Evolutionary conservation across 2,888 invertebrate species (phyloP).

Genomic region (Odontomyia ornata): DNA sequence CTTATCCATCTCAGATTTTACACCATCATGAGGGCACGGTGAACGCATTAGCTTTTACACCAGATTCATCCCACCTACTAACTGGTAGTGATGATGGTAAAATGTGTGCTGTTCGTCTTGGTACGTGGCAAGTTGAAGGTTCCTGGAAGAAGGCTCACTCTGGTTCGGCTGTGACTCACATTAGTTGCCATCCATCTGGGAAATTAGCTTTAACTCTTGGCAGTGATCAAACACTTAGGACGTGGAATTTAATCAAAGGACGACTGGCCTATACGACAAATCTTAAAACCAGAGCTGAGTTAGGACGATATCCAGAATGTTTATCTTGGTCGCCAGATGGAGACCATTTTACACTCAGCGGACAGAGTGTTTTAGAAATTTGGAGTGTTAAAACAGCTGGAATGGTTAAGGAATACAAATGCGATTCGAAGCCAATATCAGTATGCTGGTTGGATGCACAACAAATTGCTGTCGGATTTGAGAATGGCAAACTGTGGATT

Average conservation of each 20-base stretch:
- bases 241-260: constrained; percentile 95
- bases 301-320: constrained; percentile 63
- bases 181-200: constrained; percentile 88
- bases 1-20: constrained; percentile 63
- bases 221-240: constrained; percentile 81
- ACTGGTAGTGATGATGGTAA: constrained; percentile 87
- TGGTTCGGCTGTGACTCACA: constrained; percentile 75
- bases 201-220: constrained; percentile 89
- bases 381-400: constrained; percentile 84
- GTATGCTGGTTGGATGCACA: constrained; percentile 75
- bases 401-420: constrained; percentile 72
- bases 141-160: constrained; percentile 85
- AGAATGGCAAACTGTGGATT: constrained; percentile 75
- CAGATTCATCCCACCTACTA: constrained; percentile 79
- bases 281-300: constrained; percentile 72
- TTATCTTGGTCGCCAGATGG: constrained; percentile 81
- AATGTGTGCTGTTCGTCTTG: constrained; percentile 81
- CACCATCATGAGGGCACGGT: constrained; percentile 86
- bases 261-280: constrained; percentile 90
- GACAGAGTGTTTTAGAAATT: constrained; percentile 77
- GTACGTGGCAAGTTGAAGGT: constrained; percentile 88
- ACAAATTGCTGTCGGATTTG: constrained; percentile 75
- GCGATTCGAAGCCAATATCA: constrained; percentile 75
- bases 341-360: constrained; percentile 77
- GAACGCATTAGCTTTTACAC: constrained; percentile 79